Base-by-base conservation (phyloP, 2,797 vertebrate species). In the Channa striata region DNA sequence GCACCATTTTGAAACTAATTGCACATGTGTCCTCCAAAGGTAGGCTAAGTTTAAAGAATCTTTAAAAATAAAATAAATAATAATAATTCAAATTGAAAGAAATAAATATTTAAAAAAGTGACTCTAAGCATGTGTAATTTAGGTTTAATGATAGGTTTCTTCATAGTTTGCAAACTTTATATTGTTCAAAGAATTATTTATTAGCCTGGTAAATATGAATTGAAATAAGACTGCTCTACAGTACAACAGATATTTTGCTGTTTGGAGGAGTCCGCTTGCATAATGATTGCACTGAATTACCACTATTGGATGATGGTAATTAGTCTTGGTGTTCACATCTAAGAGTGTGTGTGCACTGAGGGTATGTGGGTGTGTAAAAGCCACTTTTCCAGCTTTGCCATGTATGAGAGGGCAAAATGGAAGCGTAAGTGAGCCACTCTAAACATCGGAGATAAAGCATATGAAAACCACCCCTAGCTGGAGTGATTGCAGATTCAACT, bases 331-430 rank as follows among this genome's bases (percentile, higher is more conserved):
- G 84, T 87, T 75, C 82, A 25, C 63, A 60, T 87, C 73, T 74
- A 59, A 66, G 74, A 72, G 73, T 76, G 68, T 61, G 66, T 80
- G 82, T 65, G 75, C 75, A 61, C 76, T 43, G 81, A 83, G 62
- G 84, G 65, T 69, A 80, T 79, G 85, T 84, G 88, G 87, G 91
- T 74, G 86, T 92, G 88, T 92, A 93, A 93, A 92, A 92, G 87
- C 89, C 92, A 86, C 90, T 89, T 88, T 90, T 84, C 50, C 72
- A 61, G 88, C 85, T 65, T 81, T 78, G 75, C 75, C 39, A 11
- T 69, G 83, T 75, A 88, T 59, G 40, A 91, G 88, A 91, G 89
- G 85, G 87, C 80, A 89, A 88, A 89, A 91, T 93, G 89, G 90
- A 93, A 89, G 74, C 81, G 47, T 79, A 72, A 91, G 89, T 85